These are phyloP conservation scores for Damaliscus lunatus DNA, from an alignment of 2,113 vertebrate genomes.

Conservation along the genomic window DNA sequence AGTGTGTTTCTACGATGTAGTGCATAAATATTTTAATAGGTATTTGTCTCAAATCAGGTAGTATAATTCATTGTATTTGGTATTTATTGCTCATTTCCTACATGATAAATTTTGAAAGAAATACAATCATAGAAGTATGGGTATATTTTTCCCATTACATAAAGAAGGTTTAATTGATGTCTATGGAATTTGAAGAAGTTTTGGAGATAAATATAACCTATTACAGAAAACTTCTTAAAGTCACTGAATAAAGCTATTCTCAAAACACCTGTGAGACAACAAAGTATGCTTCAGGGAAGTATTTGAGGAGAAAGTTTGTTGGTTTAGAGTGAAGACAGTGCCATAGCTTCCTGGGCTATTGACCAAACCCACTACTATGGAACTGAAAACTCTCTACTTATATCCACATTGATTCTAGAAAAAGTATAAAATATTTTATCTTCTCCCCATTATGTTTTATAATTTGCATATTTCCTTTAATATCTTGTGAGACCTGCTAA, in stretches of 20 bases:
- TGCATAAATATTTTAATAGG: not conserved
- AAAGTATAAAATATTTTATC: not conserved
- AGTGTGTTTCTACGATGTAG: not conserved
- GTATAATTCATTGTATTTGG: not conserved
- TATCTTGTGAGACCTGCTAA: not conserved
- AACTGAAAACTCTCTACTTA: not conserved
- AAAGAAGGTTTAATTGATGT: conserved; percentile 23
- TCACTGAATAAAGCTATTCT: not conserved
- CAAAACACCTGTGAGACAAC: fast-evolving
- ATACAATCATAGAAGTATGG: not conserved
- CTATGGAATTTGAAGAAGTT: not conserved
- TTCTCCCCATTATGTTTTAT: not conserved
- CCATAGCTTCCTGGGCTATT: not conserved
- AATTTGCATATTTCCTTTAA: not conserved
- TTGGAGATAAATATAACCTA: not conserved
- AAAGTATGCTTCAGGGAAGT: not conserved
- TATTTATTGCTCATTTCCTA: not conserved
- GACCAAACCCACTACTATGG: not conserved
- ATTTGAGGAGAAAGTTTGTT: fast-evolving
- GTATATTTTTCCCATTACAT: not conserved
- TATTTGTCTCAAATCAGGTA: not conserved
- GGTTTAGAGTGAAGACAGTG: not conserved
- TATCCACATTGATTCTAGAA: not conserved
- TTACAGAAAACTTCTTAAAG: not conserved
- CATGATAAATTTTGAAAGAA: not conserved